phyloP scores from a whole-genome alignment of 2,113 vertebrate genomes.

The Siphamia tubifer region DNA sequence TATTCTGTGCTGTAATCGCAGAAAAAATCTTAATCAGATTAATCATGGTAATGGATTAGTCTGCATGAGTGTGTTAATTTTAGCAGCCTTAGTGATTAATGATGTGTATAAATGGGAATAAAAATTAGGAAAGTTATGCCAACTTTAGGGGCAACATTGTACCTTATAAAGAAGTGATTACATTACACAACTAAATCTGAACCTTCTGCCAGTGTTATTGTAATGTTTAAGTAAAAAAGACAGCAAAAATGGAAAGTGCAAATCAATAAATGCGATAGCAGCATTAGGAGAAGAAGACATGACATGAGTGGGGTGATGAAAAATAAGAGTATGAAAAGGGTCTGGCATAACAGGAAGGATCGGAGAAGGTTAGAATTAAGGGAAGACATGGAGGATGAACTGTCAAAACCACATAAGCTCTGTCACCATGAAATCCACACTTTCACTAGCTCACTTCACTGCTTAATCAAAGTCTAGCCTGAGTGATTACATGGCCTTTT shows the following conservation, averaged over 20 bases:
- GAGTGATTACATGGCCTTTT: slow-evolving; percentile 51
- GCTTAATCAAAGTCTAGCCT: slow-evolving; percentile 66
- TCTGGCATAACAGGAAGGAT: neutral
- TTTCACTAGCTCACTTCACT: slow-evolving; percentile 46
- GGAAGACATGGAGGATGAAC: slow-evolving; percentile 22
- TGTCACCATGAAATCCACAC: slow-evolving; percentile 53
- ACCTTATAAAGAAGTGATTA: neutral
- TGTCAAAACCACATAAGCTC: slow-evolving; percentile 57
- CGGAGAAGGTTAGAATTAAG: slow-evolving; percentile 37
- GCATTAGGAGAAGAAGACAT: neutral
- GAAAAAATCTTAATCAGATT: too few relatives aligned
- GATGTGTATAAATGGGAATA: too few relatives aligned
- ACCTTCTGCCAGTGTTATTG: neutral
- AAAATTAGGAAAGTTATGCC: too few relatives aligned
- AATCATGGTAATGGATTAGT: too few relatives aligned
- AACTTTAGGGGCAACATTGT: too few relatives aligned
- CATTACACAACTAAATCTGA: neutral
- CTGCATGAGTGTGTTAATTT: too few relatives aligned
- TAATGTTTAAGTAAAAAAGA: slow-evolving; percentile 5
- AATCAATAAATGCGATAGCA: slow-evolving; percentile 3
- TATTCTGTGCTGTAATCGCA: too few relatives aligned
- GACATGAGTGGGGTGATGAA: slow-evolving; percentile 9
- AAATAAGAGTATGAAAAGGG: slow-evolving; percentile 34
- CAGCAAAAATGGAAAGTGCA: neutral
- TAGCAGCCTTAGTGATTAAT: too few relatives aligned